Evolutionary conservation across 2,113 vertebrate species (phyloP), one percentile per base, ranked within the genome.

Genomic region (Pedetes capensis): DNA sequence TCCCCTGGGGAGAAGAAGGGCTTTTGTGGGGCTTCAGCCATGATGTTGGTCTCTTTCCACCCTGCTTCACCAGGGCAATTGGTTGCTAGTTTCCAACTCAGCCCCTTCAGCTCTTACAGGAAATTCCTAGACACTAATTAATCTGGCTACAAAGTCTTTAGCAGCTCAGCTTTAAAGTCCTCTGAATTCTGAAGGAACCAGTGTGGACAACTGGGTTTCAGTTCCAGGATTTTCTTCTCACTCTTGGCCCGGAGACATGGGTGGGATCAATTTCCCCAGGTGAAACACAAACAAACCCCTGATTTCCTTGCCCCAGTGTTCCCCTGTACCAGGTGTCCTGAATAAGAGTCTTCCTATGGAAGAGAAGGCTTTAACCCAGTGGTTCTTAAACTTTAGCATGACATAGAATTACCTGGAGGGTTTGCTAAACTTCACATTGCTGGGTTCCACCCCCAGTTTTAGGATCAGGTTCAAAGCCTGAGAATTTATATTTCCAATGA

Each of bases 101-200:
- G 53, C 83, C 32, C 75, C 96, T 96, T 83, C 89, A 85, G 49
- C 66, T 57, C 81, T 94, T 95, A 87, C 49, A 76, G 92, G 96
- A 97, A 96, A 96, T 87, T 89, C 83, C 76, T 69, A 39, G 66
- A 63, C 72, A 93, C 93, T 96, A 96, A 97, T 96, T 93, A 96
- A 94, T 78, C 59, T 57, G 53, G 80, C 90, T 95, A 23, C 57
- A 86, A 83, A 89, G 76, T 96, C 72, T 75, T 89, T 87, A 91
- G 96, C 87, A 96, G 89, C 69, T 95, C 63, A 53, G 72, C 57
- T 87, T 82, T 92, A 69, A 93, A 89, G 34, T 76, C 63, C 32
- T 49, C 69, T 92, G 76, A 96, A 93, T 95, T 89, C 84, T 92
- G 76, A 96, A 95, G 71, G 71, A 88, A 75, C 32, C 79, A 79